Conservation (phyloP, 1,140 invertebrate genomes). For the Paralvinella palmiformis region DNA sequence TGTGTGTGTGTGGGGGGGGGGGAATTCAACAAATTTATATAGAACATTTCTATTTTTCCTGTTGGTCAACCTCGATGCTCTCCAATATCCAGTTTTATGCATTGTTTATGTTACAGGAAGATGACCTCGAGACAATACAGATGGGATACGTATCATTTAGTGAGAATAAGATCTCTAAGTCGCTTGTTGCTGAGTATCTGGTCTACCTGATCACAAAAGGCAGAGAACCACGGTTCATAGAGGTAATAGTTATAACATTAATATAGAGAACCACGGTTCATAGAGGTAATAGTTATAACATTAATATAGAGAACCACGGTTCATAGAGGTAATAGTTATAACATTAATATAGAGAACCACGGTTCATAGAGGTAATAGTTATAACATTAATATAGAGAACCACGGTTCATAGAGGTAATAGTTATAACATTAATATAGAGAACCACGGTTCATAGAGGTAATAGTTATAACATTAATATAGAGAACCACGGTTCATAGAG, state of each 20-base stretch:
- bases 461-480: no score
- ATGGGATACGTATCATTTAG: slow-evolving; percentile 48
- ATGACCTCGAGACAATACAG: slow-evolving; percentile 46
- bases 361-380: not conserved
- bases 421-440: not conserved
- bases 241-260: slow-evolving; percentile 26
- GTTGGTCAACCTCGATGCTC: no score
- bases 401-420: not conserved
- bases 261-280: not conserved
- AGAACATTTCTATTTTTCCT: no score
- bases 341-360: not conserved
- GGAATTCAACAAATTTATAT: no score
- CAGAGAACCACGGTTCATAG: slow-evolving; percentile 42
- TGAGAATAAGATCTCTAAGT: slow-evolving; percentile 41
- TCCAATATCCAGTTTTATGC: no score
- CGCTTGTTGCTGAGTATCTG: slow-evolving; percentile 40
- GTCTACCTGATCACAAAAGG: slow-evolving; percentile 43
- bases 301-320: not conserved
- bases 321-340: not conserved
- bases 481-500: no score
- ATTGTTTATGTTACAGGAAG: slow-evolving; percentile 38
- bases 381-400: not conserved
- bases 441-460: no score
- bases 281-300: not conserved
- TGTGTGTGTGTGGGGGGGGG: no score